Evolutionary conservation across 2,797 vertebrate genomes (phyloP), one percentile per base, ranked within the genome.

Genomic region (Benthosema pterotum): DNA sequence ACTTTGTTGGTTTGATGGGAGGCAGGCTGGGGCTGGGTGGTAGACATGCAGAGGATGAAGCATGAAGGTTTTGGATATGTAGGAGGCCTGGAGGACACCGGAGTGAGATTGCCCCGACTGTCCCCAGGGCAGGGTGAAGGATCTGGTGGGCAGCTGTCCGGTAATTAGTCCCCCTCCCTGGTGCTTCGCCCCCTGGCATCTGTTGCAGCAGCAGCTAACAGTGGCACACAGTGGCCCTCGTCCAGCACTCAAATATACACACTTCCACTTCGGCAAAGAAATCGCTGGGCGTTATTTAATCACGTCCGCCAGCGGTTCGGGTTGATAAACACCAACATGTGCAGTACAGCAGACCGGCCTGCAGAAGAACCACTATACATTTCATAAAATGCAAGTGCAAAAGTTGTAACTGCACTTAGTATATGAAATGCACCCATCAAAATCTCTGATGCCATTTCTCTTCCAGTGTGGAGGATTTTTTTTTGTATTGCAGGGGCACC

Each of bases 81-180:
- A 77, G 71, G 60, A 72, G 82, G 2, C 19, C 2, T 32, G 74
- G 70, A 86, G 83, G 78, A 86, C 73, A 63, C 71, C 51, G 69
- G 60, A 86, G 83, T 69, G 78, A 87, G 88, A 84, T 71, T 66
- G 80, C 77, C 69, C 43, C 32, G 32, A 32, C 72, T 11, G 77
- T 92, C 89, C 87, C 87, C 71, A 64, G 83, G 90, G 89, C 78
- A 59, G 80, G 82, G 86, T 86, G 77, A 84, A n/a, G 87, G 91
- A 85, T 91, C 87, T 89, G 82, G 77, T 89, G 91, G 91, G 91
- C 93, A 94, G 90, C 91, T 93, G 93, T 92, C 90, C 86, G 87
- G 86, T 93, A 93, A 93, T 94, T 92, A 94, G 89, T 91, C 87
- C 86, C 78, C 86, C 92, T 89, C 90, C 90, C 80, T 59, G 78